Conservation (phyloP, 1,140 invertebrate genomes). For the Psilanteris sp. region DNA sequence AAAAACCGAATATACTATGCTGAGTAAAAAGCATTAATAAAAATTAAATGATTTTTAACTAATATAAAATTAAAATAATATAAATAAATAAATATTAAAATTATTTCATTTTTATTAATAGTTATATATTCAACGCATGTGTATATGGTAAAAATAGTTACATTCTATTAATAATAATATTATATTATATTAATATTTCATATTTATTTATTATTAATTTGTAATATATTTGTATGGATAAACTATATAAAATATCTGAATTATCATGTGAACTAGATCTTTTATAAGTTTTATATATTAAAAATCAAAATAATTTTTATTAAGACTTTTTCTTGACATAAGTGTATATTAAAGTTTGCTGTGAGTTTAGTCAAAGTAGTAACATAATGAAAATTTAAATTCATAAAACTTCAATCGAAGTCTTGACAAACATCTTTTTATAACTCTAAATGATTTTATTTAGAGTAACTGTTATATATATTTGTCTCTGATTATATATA, state of each 20-base stretch:
- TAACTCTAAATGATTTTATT: not conserved
- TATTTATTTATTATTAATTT: too few species aligned
- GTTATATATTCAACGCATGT: too few species aligned
- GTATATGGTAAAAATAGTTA: too few species aligned
- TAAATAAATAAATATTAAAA: too few species aligned
- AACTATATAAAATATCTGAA: too few species aligned
- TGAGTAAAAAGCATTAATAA: not conserved
- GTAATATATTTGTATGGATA: too few species aligned
- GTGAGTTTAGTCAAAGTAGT: constrained; percentile 8
- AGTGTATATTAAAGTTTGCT: not conserved
- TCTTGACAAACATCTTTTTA: not conserved
- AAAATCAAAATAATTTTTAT: constrained; percentile 3
- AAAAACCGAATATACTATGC: not conserved
- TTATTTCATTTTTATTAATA: too few species aligned
- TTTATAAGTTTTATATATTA: too few species aligned
- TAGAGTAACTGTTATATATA: constrained; percentile 3
- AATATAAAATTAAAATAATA: too few species aligned
- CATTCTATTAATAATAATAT: too few species aligned
- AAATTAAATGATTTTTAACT: not conserved
- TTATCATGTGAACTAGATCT: too few species aligned
- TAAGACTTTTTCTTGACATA: not conserved
- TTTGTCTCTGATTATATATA: constrained; percentile 1
- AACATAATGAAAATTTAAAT: not conserved
- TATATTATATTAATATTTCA: too few species aligned
- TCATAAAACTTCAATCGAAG: not conserved